Percentiles rank a stretch among this genome's conserved stretches.
phyloP scores from a whole-genome alignment of 2,888 invertebrate species.

The Bursaphelenchus okinawaensis region DNA sequence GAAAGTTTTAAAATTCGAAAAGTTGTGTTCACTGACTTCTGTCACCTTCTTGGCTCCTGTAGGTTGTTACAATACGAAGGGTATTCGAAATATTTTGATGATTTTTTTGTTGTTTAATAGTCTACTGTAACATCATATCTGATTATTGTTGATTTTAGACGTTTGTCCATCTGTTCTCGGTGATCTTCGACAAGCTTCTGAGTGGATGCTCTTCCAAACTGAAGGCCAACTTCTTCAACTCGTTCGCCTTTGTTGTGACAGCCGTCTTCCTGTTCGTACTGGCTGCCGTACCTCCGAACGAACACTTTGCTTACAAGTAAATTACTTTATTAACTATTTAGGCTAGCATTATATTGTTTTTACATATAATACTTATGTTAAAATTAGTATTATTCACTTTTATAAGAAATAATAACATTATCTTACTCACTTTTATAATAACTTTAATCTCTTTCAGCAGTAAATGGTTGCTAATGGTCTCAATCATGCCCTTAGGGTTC shows the following conservation, averaged over 20 bases:
- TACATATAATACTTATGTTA: constrained; percentile 22
- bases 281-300: constrained; percentile 28
- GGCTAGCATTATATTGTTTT: constrained; percentile 4
- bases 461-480: constrained; percentile 24
- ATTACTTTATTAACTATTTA: neutral
- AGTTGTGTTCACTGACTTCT: neutral
- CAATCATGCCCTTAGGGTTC: constrained; percentile 40
- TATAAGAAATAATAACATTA: too few species aligned
- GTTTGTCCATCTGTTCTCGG: constrained; percentile 5
- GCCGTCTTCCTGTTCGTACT: constrained; percentile 27
- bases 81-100: too few species aligned
- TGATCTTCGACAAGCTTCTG: constrained; percentile 8
- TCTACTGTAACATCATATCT: too few species aligned
- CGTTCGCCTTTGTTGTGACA: constrained; percentile 27
- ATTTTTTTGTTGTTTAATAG: too few species aligned
- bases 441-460: too few species aligned
- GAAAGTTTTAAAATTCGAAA: constrained; percentile 1
- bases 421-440: too few species aligned
- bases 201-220: constrained; percentile 17
- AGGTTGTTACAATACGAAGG: too few species aligned
- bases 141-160: constrained; percentile 4
- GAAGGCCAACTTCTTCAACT: constrained; percentile 40
- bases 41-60: constrained; percentile 5
- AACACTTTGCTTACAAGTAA: constrained; percentile 20
- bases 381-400: too few species aligned